These are phyloP conservation scores for Elgaria multicarinata DNA, from an alignment of 2,113 vertebrate species.

Conservation along the genomic window DNA sequence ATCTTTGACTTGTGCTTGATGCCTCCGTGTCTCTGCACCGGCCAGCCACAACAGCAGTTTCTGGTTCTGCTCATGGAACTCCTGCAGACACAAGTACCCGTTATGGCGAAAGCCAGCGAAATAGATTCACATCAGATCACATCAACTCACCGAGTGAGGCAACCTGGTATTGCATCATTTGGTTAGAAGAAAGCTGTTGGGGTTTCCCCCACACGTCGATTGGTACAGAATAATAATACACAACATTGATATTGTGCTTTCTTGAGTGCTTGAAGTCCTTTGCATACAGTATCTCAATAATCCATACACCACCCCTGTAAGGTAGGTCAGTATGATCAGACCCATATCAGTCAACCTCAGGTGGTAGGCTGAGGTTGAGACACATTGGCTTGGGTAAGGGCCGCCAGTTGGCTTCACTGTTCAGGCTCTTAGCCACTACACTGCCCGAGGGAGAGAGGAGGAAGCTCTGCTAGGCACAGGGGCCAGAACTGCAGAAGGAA, in stretches of 20 bases:
- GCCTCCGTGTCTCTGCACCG: slow-evolving; percentile 78
- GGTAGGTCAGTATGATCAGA: neutral
- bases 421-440: neutral
- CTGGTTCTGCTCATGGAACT: slow-evolving; percentile 88
- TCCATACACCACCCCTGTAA: neutral
- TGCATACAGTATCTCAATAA: neutral
- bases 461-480: neutral
- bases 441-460: too few species aligned
- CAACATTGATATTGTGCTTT: neutral
- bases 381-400: too few species aligned
- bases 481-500: neutral
- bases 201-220: neutral
- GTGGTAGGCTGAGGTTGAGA: too few species aligned
- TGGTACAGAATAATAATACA: neutral
- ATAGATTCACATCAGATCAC: neutral
- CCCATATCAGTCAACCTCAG: neutral
- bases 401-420: neutral
- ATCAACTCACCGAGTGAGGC: neutral
- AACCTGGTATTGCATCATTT: neutral
- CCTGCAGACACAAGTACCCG: slow-evolving; percentile 75
- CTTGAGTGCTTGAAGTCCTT: neutral
- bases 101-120: neutral
- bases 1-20: slow-evolving; percentile 62
- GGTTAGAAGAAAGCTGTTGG: neutral
- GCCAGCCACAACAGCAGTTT: slow-evolving; percentile 87